Percentiles rank a stretch among this genome's conserved stretches.
These are phyloP conservation scores for Macrophya annulata DNA, from an alignment of 2,888 invertebrate genomes.

Conservation along the genomic window DNA sequence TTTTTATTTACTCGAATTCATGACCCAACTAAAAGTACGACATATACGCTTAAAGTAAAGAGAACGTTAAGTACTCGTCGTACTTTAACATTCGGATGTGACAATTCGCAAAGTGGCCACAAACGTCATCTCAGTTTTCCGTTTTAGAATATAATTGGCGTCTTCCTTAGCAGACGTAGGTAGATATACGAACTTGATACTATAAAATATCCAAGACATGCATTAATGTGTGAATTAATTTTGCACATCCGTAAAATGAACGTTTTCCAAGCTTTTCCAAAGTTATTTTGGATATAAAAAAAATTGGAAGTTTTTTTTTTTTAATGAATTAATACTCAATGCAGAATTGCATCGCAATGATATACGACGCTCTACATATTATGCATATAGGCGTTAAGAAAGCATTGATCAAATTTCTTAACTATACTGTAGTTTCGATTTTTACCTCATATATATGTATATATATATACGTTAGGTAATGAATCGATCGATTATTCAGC, in stretches of 20 bases:
- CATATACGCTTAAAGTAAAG: neutral
- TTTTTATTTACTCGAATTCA: neutral
- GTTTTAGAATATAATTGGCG: constrained; percentile 12
- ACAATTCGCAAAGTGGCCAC: neutral
- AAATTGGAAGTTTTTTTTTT: neutral
- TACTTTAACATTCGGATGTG: neutral
- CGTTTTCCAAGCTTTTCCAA: neutral
- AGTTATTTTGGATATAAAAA: neutral
- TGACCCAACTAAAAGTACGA: neutral
- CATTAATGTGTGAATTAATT: neutral
- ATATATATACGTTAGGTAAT: neutral
- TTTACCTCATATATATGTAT: neutral
- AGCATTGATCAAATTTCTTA: neutral
- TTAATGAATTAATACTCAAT: neutral
- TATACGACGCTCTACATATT: neutral
- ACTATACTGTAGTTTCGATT: neutral
- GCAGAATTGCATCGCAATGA: neutral
- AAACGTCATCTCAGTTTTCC: constrained; percentile 9
- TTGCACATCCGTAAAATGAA: neutral
- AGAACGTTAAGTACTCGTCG: neutral
- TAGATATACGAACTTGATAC: neutral
- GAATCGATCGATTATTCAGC: neutral
- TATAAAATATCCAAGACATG: neutral
- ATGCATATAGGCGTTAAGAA: neutral
- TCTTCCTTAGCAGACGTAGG: neutral